Evolutionary conservation across 1,140 invertebrate species (phyloP).

Genomic region (Formica exsecta): DNA sequence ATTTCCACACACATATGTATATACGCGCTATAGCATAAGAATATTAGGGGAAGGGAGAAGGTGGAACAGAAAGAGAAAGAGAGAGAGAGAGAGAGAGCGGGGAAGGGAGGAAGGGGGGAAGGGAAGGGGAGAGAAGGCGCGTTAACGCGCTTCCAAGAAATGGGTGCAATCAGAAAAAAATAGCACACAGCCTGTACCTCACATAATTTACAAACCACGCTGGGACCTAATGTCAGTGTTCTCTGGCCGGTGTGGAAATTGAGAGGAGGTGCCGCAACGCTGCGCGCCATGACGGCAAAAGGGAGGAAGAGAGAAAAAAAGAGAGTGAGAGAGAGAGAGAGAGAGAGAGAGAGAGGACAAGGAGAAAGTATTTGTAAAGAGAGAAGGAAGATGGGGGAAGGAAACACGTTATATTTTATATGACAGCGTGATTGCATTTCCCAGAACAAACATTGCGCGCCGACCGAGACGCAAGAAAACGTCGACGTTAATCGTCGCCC

Average conservation of each 20-base stretch:
- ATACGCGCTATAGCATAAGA: not conserved
- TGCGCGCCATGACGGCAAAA: constrained; percentile 23
- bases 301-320: not conserved
- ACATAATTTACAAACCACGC: constrained; percentile 68
- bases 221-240: constrained; percentile 71
- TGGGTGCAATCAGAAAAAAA: constrained; percentile 55
- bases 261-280: constrained; percentile 64
- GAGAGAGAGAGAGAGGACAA: constrained; percentile 5
- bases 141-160: constrained; percentile 56
- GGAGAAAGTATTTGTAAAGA: not conserved
- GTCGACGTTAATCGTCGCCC: constrained; percentile 76
- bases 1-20: constrained; percentile 8
- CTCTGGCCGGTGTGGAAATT: constrained; percentile 69
- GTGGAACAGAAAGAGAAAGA: not conserved
- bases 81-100: not conserved
- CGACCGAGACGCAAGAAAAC: constrained; percentile 73
- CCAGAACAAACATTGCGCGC: constrained; percentile 81
- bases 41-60: no score
- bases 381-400: constrained; percentile 65
- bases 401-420: constrained; percentile 82
- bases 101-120: not conserved
- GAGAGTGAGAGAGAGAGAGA: constrained; percentile 57
- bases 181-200: constrained; percentile 50
- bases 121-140: not conserved
- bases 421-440: constrained; percentile 82